Conservation (phyloP, 2,888 invertebrate genomes). For the Brachylomia viminalis region DNA sequence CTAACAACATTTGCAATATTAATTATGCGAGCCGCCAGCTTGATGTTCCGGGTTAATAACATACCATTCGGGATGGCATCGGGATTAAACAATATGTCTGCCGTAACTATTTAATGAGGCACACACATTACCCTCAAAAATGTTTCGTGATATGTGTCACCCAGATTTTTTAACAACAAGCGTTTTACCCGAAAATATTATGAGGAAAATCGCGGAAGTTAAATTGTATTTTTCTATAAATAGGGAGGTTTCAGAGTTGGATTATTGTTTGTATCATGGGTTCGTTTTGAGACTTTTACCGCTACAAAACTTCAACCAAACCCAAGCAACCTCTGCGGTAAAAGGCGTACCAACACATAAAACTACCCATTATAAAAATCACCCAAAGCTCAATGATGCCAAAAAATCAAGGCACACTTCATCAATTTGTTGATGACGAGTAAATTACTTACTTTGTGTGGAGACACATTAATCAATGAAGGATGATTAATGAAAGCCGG, state of each 20-base stretch:
- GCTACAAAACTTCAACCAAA: neutral
- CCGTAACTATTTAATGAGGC: conserved; percentile 82
- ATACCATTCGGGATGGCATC: conserved; percentile 79
- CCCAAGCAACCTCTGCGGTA: neutral
- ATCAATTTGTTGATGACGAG: conserved; percentile 80
- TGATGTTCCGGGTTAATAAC: conserved; percentile 83
- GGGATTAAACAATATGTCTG: conserved; percentile 83
- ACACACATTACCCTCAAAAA: conserved; percentile 70
- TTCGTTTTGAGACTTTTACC: neutral
- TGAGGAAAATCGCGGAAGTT: conserved; percentile 30
- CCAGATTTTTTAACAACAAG: conserved; percentile 47
- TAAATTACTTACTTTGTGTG: conserved; percentile 86
- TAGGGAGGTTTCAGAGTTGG: conserved; percentile 1
- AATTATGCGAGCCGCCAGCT: conserved; percentile 82
- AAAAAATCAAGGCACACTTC: conserved; percentile 80
- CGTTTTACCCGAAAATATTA: conserved; percentile 10
- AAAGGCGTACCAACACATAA: neutral
- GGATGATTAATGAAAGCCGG: conserved; percentile 88
- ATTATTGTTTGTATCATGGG: neutral
- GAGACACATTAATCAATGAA: conserved; percentile 89
- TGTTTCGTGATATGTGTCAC: conserved; percentile 60
- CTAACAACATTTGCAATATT: conserved; percentile 90
- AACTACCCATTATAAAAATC: conserved; percentile 9
- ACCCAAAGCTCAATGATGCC: conserved; percentile 42
- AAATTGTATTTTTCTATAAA: conserved; percentile 36